Percentiles rank a stretch among this genome's conserved stretches.
These are phyloP conservation scores for Sipha flava DNA, from an alignment of 1,140 invertebrate genomes.

Conservation along the genomic window DNA sequence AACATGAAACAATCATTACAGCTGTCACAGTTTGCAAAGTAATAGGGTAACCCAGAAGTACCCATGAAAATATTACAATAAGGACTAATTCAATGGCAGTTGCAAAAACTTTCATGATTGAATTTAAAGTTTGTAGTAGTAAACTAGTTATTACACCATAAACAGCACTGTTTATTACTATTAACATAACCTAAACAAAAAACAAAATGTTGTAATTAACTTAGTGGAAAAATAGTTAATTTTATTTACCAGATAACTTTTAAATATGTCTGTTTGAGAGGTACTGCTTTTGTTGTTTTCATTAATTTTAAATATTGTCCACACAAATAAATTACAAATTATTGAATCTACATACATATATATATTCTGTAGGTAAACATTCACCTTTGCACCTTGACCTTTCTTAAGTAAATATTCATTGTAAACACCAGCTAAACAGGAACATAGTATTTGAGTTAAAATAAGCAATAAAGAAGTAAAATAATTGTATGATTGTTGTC, in stretches of 20 bases:
- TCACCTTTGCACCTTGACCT: constrained; percentile 61
- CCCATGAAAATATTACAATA: constrained; percentile 79
- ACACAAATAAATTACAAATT: constrained; percentile 68
- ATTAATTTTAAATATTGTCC: constrained; percentile 44
- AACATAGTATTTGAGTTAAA: constrained; percentile 69
- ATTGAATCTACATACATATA: constrained; percentile 96
- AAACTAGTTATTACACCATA: constrained; percentile 91
- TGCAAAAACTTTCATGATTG: constrained; percentile 92
- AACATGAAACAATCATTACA: constrained; percentile 72
- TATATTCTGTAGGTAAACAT: constrained; percentile 89
- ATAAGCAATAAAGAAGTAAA: constrained; percentile 34
- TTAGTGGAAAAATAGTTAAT: not conserved
- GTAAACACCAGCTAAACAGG: constrained; percentile 90
- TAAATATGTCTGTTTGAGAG: not conserved
- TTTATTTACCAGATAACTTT: not conserved
- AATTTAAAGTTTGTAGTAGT: constrained; percentile 87
- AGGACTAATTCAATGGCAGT: constrained; percentile 87
- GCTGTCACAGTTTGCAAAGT: constrained; percentile 72
- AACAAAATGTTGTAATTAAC: not conserved
- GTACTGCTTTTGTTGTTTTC: not conserved
- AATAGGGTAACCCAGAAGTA: constrained; percentile 81
- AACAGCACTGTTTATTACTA: constrained; percentile 81
- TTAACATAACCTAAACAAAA: constrained; percentile 56
- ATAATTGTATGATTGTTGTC: not conserved
- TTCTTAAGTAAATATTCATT: constrained; percentile 91